Base-by-base conservation (phyloP, 2,888 invertebrate species). In the Drosophila colorata region DNA sequence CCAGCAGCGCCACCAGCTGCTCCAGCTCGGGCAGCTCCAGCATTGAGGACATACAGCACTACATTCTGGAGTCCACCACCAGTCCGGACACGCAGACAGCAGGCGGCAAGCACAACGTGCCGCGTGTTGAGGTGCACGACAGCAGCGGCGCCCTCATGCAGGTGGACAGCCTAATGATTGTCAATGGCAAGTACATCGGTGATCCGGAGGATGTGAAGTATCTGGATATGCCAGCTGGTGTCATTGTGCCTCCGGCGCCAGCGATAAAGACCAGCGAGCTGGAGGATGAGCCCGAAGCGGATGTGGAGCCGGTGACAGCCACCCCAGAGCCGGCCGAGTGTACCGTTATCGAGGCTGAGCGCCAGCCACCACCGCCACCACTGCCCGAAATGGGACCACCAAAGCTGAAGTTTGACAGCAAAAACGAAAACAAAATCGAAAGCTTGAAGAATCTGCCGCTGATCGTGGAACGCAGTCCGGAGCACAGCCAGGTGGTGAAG, bases 81-180 rank as follows among this genome's bases (percentile, higher is more conserved):
- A 92, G 92, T 85, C 92, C 92, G 1, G 92, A 92, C 25, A 92
- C 92, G 0, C 92, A 92, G 56, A 91, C 91, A 7, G 60, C 65
- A 0, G 75, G 74, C 0, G 76, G 75, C 8, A 86, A 81, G 41
- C 90, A 90, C 59, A 90, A 90, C 65, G 95, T 95, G 0, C 96
- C 96, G 0, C 93, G 95, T 55, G 92, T 96, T 0, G 96, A 96
- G 91, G 94, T 96, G 9, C 95, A 95, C 88, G 95, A 95, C 76
- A 95, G 94, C 51, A 94, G 94, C 38, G 96, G 95, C 0, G 95
- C 95, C 71, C 90, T 95, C 9, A 93, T 95, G 90, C 94, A 94
- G 81, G 91, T 94, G 48, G 94, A 95, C 80, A 94, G 94, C 74
- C 90, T 94, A 1, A 94, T 93, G 93, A 92, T 94, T 38, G 91